Percentiles rank a stretch among this genome's conserved stretches.
phyloP scores from a whole-genome alignment of 2,888 invertebrate genomes.

The Xestobium rufovillosum region DNA sequence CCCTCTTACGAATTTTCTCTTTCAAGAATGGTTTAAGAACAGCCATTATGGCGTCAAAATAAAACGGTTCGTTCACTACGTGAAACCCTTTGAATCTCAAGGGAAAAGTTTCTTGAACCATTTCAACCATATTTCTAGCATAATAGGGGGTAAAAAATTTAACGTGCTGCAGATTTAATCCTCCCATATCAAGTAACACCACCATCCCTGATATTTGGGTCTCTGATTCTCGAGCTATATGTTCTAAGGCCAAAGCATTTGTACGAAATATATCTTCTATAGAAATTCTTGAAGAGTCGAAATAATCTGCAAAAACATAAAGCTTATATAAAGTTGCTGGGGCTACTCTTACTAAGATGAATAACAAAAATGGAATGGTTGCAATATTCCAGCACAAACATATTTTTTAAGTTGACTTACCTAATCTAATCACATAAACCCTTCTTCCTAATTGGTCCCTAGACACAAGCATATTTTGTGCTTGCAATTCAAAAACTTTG shows the following conservation, averaged over 20 bases:
- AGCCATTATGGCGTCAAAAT: conserved; percentile 48
- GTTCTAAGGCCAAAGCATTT: conserved; percentile 48
- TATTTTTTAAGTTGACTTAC: conserved; percentile 29
- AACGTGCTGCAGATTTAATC: conserved; percentile 45
- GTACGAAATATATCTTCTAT: conserved; percentile 48
- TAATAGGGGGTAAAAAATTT: conserved; percentile 47
- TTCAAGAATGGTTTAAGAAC: conserved; percentile 77
- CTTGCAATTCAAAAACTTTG: conserved; percentile 40
- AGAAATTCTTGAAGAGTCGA: conserved; percentile 43
- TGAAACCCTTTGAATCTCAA: conserved; percentile 45
- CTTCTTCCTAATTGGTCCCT: conserved; percentile 42
- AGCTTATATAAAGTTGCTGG: neutral
- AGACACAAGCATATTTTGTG: conserved; percentile 40
- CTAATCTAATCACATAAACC: conserved; percentile 43
- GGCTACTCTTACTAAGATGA: neutral
- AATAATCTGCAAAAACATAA: conserved; percentile 38
- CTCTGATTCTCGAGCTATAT: conserved; percentile 47
- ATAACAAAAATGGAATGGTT: neutral
- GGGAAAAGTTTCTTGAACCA: conserved; percentile 47
- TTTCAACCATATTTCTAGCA: conserved; percentile 42
- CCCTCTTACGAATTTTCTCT: conserved; percentile 69
- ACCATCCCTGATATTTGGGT: conserved; percentile 53
- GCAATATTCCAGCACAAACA: conserved; percentile 4
- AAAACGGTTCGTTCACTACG: conserved; percentile 45
- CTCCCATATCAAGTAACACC: conserved; percentile 41